phyloP scores from a whole-genome alignment of 2,888 invertebrate genomes.

The Copidosoma aretas region DNA sequence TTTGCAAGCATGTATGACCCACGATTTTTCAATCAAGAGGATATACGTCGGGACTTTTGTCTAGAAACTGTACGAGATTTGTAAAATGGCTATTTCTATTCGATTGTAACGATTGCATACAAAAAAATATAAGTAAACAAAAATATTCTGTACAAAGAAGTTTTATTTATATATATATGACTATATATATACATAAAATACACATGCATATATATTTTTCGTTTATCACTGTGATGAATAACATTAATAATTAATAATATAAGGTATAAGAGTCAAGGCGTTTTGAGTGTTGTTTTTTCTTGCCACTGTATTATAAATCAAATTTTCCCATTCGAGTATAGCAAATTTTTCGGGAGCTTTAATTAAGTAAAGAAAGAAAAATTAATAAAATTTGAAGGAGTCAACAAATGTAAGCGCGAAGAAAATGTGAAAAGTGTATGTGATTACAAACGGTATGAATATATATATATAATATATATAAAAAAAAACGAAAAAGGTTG shows the following conservation, averaged over 20 bases:
- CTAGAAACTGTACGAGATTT: conserved; percentile 18
- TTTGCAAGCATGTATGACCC: conserved; percentile 10
- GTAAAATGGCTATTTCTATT: conserved; percentile 47
- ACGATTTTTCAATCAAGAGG: conserved; percentile 26
- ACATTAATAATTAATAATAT: conserved; percentile 55
- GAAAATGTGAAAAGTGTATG: conserved; percentile 16
- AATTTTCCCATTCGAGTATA: conserved; percentile 35
- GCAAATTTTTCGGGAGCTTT: conserved; percentile 47
- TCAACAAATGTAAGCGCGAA: background rate
- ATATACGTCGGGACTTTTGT: conserved; percentile 25
- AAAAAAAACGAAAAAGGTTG: conserved; percentile 1
- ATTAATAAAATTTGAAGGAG: background rate
- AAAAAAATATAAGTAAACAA: conserved; percentile 39
- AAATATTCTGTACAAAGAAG: conserved; percentile 53
- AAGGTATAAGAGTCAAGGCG: conserved; percentile 50
- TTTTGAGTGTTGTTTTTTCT: conserved; percentile 58
- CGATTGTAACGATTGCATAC: conserved; percentile 44
- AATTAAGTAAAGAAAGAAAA: conserved; percentile 40
- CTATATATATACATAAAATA: conserved; percentile 48
- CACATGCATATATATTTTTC: conserved; percentile 56
- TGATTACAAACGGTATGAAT: conserved; percentile 14
- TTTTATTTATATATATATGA: too few species aligned
- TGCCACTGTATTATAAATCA: conserved; percentile 48
- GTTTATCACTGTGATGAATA: conserved; percentile 61
- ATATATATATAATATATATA: background rate